Evolutionary conservation across 1,140 invertebrate species (phyloP).

Genomic region (Zaprionus nigranus): DNA sequence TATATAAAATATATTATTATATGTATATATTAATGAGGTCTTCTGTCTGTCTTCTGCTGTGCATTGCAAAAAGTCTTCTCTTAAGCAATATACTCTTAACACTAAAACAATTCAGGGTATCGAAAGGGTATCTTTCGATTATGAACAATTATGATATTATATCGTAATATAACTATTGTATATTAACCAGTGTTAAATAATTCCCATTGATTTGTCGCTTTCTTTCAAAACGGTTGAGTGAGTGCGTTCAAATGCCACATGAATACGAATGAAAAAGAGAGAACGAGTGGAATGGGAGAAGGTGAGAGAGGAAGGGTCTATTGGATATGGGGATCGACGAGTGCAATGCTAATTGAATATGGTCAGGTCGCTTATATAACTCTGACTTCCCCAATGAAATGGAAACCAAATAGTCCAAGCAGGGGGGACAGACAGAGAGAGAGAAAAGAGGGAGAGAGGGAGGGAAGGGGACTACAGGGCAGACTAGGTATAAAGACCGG

Average conservation of each 20-base stretch:
- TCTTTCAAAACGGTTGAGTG: constrained; percentile 43
- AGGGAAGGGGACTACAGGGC: neutral
- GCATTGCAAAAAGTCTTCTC: no score
- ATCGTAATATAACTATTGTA: no score
- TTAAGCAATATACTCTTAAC: no score
- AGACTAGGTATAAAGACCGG: constrained; percentile 65
- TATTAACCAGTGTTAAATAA: neutral
- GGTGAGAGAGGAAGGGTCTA: constrained; percentile 1
- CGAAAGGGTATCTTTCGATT: no score
- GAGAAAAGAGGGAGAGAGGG: neutral
- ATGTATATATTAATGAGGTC: no score
- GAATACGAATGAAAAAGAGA: constrained; percentile 46
- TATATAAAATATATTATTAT: no score
- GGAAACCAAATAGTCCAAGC: neutral
- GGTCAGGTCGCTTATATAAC: constrained; percentile 67
- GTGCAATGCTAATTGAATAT: constrained; percentile 71
- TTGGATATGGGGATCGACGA: constrained; percentile 31
- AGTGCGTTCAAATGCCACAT: constrained; percentile 31
- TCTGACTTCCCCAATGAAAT: constrained; percentile 9
- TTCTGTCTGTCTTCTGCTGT: no score
- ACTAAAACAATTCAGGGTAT: no score
- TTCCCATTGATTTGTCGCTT: constrained; percentile 46
- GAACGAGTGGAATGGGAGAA: neutral
- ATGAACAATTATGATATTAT: no score
- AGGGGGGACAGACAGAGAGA: neutral